Conservation (phyloP, 2,113 vertebrate species). For the Tetrax tetrax region DNA sequence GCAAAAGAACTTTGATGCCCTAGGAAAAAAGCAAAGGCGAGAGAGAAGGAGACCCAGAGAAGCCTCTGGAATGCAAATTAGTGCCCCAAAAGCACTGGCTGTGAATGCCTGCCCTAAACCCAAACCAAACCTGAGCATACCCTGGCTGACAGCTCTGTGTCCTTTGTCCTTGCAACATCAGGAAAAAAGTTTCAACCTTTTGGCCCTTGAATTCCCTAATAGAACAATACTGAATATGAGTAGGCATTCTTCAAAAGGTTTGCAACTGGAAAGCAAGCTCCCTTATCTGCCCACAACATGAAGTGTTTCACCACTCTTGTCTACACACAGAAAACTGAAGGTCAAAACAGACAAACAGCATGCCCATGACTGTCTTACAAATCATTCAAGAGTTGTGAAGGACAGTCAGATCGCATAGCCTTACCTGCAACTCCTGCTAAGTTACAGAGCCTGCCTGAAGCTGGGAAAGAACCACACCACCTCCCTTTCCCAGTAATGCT, state of each 20-base stretch:
- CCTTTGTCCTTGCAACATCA: constrained; percentile 13
- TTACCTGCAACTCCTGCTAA: background rate
- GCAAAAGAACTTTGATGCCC: constrained; percentile 44
- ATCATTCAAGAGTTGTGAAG: background rate
- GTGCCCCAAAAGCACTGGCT: background rate
- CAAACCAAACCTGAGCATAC: background rate
- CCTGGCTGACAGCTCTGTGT: background rate
- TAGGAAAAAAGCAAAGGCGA: background rate
- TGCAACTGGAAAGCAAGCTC: background rate
- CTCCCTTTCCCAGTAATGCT: background rate
- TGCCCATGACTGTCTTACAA: background rate
- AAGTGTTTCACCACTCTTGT: background rate
- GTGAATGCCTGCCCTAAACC: constrained; percentile 21
- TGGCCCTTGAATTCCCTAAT: background rate
- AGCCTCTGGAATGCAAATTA: constrained; percentile 41
- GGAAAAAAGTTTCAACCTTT: constrained; percentile 19
- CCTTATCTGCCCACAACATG: background rate
- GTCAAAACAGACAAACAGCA: background rate
- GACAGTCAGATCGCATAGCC: background rate
- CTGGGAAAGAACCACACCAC: background rate
- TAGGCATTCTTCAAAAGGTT: background rate
- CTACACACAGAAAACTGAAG: background rate
- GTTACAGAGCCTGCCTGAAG: background rate
- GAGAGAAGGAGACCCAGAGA: background rate
- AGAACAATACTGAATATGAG: background rate